These are phyloP conservation scores for Holothuria glaberrima DNA, from an alignment of 35 echinoderm and acorn worm genomes.

Conservation along the genomic window DNA sequence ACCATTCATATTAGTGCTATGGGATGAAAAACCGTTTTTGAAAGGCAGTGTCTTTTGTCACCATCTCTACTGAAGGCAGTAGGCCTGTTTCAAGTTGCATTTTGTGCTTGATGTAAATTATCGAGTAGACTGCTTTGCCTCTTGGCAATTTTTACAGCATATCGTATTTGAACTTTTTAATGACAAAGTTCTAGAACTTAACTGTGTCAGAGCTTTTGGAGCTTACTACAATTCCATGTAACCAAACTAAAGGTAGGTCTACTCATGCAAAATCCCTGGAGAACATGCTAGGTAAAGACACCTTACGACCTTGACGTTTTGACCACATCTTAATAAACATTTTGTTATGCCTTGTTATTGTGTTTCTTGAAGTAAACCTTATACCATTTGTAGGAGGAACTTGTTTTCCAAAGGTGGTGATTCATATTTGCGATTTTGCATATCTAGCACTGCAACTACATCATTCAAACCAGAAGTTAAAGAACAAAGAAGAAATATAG, in stretches of 20 bases:
- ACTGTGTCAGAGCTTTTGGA: constrained; percentile 29
- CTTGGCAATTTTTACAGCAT: constrained; percentile 47
- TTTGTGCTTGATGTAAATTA: constrained; percentile 37
- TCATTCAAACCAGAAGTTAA: no score
- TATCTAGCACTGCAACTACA: no score
- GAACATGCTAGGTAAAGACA: background rate
- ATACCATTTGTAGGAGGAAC: no score
- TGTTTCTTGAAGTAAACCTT: background rate
- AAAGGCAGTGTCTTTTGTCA: constrained; percentile 28
- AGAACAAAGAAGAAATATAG: no score
- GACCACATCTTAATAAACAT: no score
- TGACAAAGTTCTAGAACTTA: background rate
- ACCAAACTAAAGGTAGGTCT: background rate
- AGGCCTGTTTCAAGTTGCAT: constrained; percentile 51
- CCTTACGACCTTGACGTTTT: background rate
- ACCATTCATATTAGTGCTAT: constrained; percentile 50
- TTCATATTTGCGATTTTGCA: no score
- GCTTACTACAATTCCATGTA: constrained; percentile 37
- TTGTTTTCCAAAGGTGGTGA: no score
- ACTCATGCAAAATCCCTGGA: background rate
- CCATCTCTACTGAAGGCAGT: constrained; percentile 54
- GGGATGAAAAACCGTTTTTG: constrained; percentile 17
- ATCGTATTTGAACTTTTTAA: constrained; percentile 17
- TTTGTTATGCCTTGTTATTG: no score
- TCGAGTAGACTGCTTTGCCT: constrained; percentile 24